These are phyloP conservation scores for Corythornis madagascariensis DNA, from an alignment of 2,113 vertebrate species.

Conservation along the genomic window DNA sequence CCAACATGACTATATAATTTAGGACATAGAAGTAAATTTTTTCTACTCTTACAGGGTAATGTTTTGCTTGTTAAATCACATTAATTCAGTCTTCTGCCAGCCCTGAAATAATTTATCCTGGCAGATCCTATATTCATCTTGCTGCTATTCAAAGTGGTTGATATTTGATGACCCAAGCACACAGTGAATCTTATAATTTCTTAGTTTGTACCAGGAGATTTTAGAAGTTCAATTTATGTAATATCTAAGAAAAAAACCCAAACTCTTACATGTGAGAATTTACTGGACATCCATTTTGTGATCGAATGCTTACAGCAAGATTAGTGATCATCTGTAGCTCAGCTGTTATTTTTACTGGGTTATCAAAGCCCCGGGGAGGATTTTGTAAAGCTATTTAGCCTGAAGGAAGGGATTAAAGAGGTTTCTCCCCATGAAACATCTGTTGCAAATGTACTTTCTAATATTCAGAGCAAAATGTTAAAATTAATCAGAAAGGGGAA, in stretches of 20 bases:
- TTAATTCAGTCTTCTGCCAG: neutral
- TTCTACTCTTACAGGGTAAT: neutral
- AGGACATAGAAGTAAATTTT: neutral
- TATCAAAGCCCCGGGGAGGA: conserved; percentile 63
- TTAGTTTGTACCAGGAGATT: neutral
- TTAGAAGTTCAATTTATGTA: neutral
- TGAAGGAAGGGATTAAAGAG: conserved; percentile 67
- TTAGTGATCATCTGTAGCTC: conserved; percentile 65
- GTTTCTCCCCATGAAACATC: conserved; percentile 64
- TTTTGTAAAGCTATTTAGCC: conserved; percentile 70
- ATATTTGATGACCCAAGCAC: neutral
- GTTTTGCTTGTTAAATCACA: neutral
- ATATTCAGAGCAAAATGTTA: conserved; percentile 25
- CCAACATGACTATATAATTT: neutral
- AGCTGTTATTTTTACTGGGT: conserved; percentile 63
- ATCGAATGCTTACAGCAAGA: neutral
- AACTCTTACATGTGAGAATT: neutral
- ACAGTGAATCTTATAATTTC: neutral
- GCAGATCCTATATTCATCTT: neutral
- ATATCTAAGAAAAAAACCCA: neutral
- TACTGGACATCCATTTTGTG: neutral
- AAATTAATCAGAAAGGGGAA: conserved; percentile 35
- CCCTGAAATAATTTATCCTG: neutral
- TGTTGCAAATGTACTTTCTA: conserved; percentile 57
- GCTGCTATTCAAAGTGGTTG: neutral